Evolutionary conservation across 2,113 vertebrate genomes (phyloP).

Genomic region (Lutjanus erythropterus): DNA sequence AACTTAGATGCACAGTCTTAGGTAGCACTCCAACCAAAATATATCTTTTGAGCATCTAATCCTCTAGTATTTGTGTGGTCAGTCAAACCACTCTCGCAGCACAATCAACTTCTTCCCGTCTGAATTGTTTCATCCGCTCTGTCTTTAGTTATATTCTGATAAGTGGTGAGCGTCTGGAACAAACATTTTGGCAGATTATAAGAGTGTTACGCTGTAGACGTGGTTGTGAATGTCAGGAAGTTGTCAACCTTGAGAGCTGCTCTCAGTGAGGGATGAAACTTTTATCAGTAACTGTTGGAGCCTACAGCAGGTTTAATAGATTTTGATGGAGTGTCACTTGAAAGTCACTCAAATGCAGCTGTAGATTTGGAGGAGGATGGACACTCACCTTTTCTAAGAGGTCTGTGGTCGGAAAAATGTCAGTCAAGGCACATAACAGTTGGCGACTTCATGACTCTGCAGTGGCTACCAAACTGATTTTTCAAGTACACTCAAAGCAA

Average conservation of each 20-base stretch:
- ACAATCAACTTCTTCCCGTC: too few relatives aligned
- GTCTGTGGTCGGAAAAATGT: constrained; percentile 64
- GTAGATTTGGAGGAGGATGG: background rate
- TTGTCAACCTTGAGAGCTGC: background rate
- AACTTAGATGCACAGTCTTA: background rate
- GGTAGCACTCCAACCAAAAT: background rate
- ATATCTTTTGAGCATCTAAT: too few relatives aligned
- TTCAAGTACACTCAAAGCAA: too few relatives aligned
- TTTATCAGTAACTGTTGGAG: too few relatives aligned
- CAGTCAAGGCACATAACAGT: constrained; percentile 67
- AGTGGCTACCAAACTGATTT: background rate
- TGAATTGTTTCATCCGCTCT: too few relatives aligned
- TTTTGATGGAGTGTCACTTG: background rate
- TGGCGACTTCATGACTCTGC: too few relatives aligned
- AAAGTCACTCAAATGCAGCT: background rate
- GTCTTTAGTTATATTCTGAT: background rate
- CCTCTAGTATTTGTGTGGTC: too few relatives aligned
- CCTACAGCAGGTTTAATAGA: background rate
- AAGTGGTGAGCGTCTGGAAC: background rate
- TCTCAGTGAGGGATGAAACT: background rate
- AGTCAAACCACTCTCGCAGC: background rate
- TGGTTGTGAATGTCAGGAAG: too few relatives aligned
- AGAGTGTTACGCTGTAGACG: too few relatives aligned
- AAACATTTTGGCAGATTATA: background rate
- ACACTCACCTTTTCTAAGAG: constrained; percentile 80